Evolutionary conservation across 2,113 vertebrate genomes (phyloP), one percentile per base, ranked within the genome.

Genomic region (Forbesichthys agassizii): DNA sequence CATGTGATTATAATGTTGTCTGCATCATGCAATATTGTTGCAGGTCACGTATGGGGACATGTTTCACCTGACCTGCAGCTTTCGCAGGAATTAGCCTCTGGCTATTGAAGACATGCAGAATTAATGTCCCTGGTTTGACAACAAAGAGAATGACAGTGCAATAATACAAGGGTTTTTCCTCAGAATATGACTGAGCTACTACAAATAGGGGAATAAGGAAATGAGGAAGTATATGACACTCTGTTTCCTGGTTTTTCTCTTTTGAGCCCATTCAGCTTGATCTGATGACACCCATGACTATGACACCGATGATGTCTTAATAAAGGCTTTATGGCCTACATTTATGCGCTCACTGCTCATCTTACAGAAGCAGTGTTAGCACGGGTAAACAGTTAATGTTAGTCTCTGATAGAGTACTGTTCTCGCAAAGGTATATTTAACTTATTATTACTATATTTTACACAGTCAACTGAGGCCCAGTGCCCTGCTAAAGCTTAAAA

Each of bases 111-210:
- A 27, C 11, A 6, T 8, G 20, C 11, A 20, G 18, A 5, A 33
- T 33, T 1, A 10, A 33, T 33, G n/a, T 27, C 18, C 56, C 33
- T 33, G 56, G 20, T 20, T 11, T 33, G 56, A 58, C 20, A 58
- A 58, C 55, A 66, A 46, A 64, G 52, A 60, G 36, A 33, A 55
- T 11, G 47, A 10, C 42, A 60, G 59, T 49, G 18, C 63, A 51
- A 65, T 14, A 72, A 59, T 64, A 27, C 56, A 67, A 74, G 67
- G 60, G 74, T n/a, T 65, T 18, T 42, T 27, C 42, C 49, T 27
- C 4, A 27, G 56, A 18, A 16, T 8, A n/a, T 13, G 46, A 60
- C 16, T 61, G 70, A 33, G 18, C 6, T 10, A 42, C 5, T 16
- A 56, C 54, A 56, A 8, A 49, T 11, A 48, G 10, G 55, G 66